Conservation (phyloP, 2,888 invertebrate species). For the Phengaris arion region DNA sequence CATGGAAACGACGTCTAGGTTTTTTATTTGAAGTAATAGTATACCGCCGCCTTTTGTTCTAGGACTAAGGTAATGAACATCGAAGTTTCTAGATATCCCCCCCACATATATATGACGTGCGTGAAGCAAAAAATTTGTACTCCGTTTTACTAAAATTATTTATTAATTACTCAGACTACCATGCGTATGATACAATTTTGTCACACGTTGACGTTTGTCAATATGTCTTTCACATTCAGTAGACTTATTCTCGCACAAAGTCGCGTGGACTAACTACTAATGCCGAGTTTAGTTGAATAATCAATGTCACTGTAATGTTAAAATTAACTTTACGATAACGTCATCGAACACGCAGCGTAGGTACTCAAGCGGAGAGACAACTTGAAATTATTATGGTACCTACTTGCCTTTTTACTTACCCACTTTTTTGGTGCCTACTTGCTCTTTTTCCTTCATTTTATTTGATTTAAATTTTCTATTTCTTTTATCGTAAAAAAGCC, state of each 20-base stretch:
- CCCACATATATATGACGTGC: too few species aligned
- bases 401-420: too few species aligned
- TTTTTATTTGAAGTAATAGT: constrained; percentile 3
- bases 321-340: not conserved
- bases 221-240: too few species aligned
- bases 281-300: not conserved
- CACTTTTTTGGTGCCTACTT: not conserved
- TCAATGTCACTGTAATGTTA: constrained; percentile 12
- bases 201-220: too few species aligned
- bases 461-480: too few species aligned
- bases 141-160: too few species aligned
- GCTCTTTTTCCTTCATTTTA: too few species aligned
- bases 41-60: not conserved
- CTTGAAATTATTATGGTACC: not conserved
- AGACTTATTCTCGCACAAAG: not conserved
- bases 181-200: too few species aligned
- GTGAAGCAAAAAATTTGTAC: too few species aligned
- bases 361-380: not conserved
- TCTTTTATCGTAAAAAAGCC: too few species aligned
- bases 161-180: too few species aligned
- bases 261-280: not conserved
- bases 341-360: not conserved
- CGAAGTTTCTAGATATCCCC: not conserved
- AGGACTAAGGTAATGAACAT: not conserved
- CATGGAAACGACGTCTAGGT: constrained; percentile 1